Conservation (phyloP, 2,888 invertebrate genomes). For the Tricholauxania praeusta region DNA sequence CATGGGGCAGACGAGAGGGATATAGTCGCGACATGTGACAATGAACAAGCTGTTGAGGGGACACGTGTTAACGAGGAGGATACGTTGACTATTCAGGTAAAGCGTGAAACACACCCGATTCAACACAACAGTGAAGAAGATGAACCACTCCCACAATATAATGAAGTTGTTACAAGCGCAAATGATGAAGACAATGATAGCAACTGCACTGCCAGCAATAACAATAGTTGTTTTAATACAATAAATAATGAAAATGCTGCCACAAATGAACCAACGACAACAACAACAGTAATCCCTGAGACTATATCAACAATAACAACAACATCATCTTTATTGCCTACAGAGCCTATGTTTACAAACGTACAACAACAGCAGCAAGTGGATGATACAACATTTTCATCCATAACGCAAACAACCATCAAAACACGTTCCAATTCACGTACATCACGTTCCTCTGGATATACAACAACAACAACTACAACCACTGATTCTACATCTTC, state of each 20-base stretch:
- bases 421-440: conserved; percentile 17
- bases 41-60: not conserved
- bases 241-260: conserved; percentile 12
- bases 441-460: conserved; percentile 33
- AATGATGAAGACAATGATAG: not conserved
- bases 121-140: not conserved
- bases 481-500: conserved; percentile 29
- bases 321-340: conserved; percentile 20
- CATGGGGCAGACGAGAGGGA: not conserved
- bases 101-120: no score
- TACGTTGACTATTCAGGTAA: no score
- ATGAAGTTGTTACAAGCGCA: not conserved
- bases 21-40: not conserved
- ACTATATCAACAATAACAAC: conserved; percentile 26
- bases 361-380: conserved; percentile 2
- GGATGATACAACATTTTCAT: conserved; percentile 4
- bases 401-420: no score
- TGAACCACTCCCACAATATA: not conserved
- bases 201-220: conserved; percentile 19
- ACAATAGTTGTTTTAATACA: no score
- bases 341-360: conserved; percentile 21
- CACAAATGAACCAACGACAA: conserved; percentile 25
- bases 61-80: no score
- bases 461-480: conserved; percentile 28
- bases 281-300: conserved; percentile 18